Percentiles rank a stretch among this genome's conserved stretches.
phyloP scores from a whole-genome alignment of 2,113 vertebrate species.

The Acanthochromis polyacanthus region DNA sequence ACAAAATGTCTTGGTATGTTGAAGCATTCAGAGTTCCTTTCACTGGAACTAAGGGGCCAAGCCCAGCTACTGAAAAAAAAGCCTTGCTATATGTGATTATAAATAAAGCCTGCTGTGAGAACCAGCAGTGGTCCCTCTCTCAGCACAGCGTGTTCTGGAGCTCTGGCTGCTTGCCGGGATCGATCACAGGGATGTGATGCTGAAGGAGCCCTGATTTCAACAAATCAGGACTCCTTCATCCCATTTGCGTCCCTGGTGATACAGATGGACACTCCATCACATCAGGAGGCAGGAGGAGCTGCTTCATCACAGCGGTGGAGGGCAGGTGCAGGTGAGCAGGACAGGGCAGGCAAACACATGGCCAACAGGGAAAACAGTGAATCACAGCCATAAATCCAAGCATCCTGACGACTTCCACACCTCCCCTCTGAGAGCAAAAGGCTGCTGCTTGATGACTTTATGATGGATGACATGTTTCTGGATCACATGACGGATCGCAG shows the following conservation, averaged over 20 bases:
- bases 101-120: slow-evolving; percentile 31
- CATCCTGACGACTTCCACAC: slow-evolving; percentile 45
- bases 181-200: slow-evolving; percentile 42
- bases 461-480: slow-evolving; percentile 69
- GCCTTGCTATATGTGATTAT: not conserved
- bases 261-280: slow-evolving; percentile 45
- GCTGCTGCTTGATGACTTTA: slow-evolving; percentile 70
- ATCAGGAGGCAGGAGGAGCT: not conserved
- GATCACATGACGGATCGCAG: slow-evolving; percentile 60
- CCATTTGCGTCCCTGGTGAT: slow-evolving; percentile 4
- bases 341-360: not conserved
- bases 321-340: slow-evolving; percentile 21
- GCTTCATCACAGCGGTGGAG: slow-evolving; percentile 31
- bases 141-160: slow-evolving; percentile 55
- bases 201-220: slow-evolving; percentile 62
- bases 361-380: slow-evolving; percentile 21
- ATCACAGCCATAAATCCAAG: slow-evolving; percentile 66
- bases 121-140: slow-evolving; percentile 32
- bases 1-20: too few relatives aligned
- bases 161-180: slow-evolving; percentile 65
- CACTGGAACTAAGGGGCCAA: too few relatives aligned
- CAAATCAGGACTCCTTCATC: slow-evolving; percentile 41
- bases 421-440: slow-evolving; percentile 51
- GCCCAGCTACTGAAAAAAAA: too few relatives aligned
- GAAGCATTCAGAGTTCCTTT: too few relatives aligned